Base-by-base conservation (phyloP, 2,888 invertebrate genomes). In the Esperia sulphurella region DNA sequence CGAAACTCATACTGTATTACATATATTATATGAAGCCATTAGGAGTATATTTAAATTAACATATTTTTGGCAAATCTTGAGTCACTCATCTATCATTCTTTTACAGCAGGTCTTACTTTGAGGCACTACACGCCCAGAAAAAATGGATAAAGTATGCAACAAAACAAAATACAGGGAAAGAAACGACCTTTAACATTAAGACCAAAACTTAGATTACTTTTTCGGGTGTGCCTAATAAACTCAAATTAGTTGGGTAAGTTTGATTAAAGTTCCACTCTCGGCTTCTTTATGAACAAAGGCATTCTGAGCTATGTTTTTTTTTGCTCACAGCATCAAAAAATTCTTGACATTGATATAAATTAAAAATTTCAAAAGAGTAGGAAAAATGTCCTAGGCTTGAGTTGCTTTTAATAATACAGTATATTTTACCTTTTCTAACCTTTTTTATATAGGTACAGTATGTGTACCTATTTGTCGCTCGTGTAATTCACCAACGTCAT, bases 401-500 rank as follows among this genome's bases (percentile, higher is more conserved):
- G 21, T 21, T 21, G 5, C 21, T 21, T 21, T 21, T 21, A n/a
- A 21, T 21, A 5, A 21, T 21, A 21, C 21, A 21, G 21, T 21
- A 21, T 21, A 21, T 21, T 21, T 5, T 21, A 21, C 21, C 31
- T 31, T 8, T 9, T 31, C 8, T n/a, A 35, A n/a, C 35, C n/a
- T n/a, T 35, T n/a, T 35, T n/a, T 35, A 10, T n/a, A n/a, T n/a
- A 35, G 35, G 9, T n/a, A 35, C 35, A 35, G 6, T 35, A n/a
- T n/a, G 35, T 35, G 6, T n/a, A 3, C 10, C n/a, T n/a, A n/a
- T 35, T 3, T 28, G 41, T 14, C 40, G 14, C 14, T 39, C 13
- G 6, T n/a, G 6, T n/a, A 52, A 51, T 56, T 57, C 56, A 57
- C 48, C 52, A 48, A 50, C 54, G 69, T 76, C 80, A 77, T 75